Conservation (phyloP, 1,140 invertebrate species). For the Leucophenga varia region DNA sequence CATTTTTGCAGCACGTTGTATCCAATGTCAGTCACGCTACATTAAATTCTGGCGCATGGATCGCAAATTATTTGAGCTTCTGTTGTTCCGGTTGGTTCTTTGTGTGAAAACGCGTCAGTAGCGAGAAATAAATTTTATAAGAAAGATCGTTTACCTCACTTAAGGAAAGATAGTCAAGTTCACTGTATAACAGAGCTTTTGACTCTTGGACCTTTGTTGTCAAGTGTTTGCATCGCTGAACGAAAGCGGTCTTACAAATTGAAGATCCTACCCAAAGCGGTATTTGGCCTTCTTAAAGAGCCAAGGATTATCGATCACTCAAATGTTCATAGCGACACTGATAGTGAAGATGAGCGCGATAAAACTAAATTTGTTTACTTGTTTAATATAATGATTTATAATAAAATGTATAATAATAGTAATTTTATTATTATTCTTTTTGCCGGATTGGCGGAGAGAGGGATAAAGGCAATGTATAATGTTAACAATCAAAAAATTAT, state of each 20-base stretch:
- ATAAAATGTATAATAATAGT: too few species aligned
- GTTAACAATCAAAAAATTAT: too few species aligned
- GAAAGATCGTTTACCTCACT: neutral
- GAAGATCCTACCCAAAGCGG: slow-evolving; percentile 1
- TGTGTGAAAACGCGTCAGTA: slow-evolving; percentile 1
- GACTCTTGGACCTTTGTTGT: slow-evolving; percentile 4
- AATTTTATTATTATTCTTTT: too few species aligned
- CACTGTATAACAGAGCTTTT: neutral
- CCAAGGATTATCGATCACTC: too few species aligned
- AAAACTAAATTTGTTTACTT: too few species aligned
- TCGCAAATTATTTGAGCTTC: neutral
- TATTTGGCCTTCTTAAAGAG: slow-evolving; percentile 2
- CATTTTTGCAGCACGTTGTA: neutral
- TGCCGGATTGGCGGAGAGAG: too few species aligned
- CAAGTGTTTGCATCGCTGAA: too few species aligned
- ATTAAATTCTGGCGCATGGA: neutral
- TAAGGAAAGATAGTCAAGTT: neutral
- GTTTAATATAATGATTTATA: too few species aligned
- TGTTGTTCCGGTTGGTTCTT: neutral
- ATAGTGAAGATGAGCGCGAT: too few species aligned
- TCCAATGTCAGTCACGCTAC: neutral
- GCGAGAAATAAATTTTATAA: slow-evolving; percentile 8
- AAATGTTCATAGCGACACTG: too few species aligned
- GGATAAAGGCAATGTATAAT: too few species aligned
- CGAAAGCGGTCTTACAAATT: too few species aligned